These are phyloP conservation scores for Zeuzera pyrina DNA, from an alignment of 2,888 invertebrate genomes.

Conservation along the genomic window DNA sequence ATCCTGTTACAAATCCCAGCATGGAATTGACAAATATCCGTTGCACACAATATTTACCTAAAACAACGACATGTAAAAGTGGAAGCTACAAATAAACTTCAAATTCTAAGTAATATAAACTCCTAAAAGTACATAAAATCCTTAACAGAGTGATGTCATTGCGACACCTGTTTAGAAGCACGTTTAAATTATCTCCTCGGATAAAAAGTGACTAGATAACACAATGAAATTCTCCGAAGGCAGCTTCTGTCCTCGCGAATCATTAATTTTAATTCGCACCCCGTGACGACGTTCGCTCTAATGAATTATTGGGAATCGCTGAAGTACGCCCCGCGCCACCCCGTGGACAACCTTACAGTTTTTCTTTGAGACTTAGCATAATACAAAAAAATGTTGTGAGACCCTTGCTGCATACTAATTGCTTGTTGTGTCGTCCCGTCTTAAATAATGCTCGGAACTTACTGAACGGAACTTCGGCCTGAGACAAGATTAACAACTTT, in stretches of 20 bases:
- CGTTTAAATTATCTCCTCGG: constrained; percentile 53
- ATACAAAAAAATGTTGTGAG: constrained; percentile 68
- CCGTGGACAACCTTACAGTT: constrained; percentile 51
- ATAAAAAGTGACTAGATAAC: constrained; percentile 64
- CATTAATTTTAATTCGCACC: constrained; percentile 72
- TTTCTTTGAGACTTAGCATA: constrained; percentile 67
- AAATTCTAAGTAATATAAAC: neutral
- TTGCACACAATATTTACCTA: too few species aligned
- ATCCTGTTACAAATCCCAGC: constrained; percentile 64
- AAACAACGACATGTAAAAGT: too few species aligned
- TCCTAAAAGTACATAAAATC: constrained; percentile 6
- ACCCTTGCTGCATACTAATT: constrained; percentile 68
- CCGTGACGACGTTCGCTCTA: constrained; percentile 57
- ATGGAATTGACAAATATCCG: constrained; percentile 65
- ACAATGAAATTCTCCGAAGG: constrained; percentile 50
- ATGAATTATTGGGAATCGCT: constrained; percentile 71
- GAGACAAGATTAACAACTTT: constrained; percentile 65
- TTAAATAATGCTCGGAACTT: constrained; percentile 50
- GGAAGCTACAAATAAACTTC: too few species aligned
- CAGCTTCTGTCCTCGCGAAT: constrained; percentile 59
- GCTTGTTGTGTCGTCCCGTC: constrained; percentile 56
- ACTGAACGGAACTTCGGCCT: constrained; percentile 46
- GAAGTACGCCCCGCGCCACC: constrained; percentile 41
- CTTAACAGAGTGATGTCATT: constrained; percentile 45
- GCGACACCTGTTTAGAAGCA: constrained; percentile 52